Percentiles rank a stretch among this genome's conserved stretches.
phyloP scores from a whole-genome alignment of 2,888 invertebrate species.

The Uropetala carovei region DNA sequence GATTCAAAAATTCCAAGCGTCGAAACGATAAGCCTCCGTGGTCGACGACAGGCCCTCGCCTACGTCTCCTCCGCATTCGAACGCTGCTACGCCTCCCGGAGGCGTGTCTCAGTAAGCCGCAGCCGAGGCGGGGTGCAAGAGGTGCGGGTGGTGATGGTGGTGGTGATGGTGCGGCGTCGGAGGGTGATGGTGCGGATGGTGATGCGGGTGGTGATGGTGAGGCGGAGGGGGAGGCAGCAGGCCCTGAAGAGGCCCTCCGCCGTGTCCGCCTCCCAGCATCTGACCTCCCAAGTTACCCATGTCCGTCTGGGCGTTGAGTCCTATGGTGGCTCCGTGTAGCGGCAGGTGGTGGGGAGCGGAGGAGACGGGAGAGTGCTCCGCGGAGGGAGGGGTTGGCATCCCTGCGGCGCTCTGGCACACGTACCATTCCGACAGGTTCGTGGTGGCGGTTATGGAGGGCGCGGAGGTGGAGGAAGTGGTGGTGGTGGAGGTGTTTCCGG shows the following conservation, averaged over 20 bases:
- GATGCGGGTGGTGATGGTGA: slow-evolving; percentile 73
- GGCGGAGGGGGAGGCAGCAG: slow-evolving; percentile 50
- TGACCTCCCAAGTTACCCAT: slow-evolving; percentile 45
- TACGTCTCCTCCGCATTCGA: background rate
- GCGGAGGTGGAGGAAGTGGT: slow-evolving; percentile 72
- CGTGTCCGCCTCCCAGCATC: slow-evolving; percentile 46
- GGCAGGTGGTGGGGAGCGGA: slow-evolving; percentile 80
- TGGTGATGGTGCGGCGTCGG: slow-evolving; percentile 77
- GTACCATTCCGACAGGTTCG: slow-evolving; percentile 88
- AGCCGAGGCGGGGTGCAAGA: slow-evolving; percentile 80
- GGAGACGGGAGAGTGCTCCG: slow-evolving; percentile 81
- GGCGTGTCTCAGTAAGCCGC: slow-evolving; percentile 83
- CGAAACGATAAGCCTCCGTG: slow-evolving; percentile 53
- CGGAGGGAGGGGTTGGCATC: slow-evolving; percentile 82
- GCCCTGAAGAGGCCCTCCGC: slow-evolving; percentile 40
- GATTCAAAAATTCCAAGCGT: slow-evolving; percentile 49
- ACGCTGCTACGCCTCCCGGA: slow-evolving; percentile 69
- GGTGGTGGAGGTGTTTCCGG: slow-evolving; percentile 73
- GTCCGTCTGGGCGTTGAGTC: slow-evolving; percentile 67
- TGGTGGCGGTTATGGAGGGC: slow-evolving; percentile 75
- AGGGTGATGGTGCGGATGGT: slow-evolving; percentile 76
- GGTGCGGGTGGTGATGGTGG: slow-evolving; percentile 77
- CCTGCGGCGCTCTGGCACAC: slow-evolving; percentile 82
- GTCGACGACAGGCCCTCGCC: slow-evolving; percentile 39
- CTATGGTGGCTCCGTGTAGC: slow-evolving; percentile 70